These are phyloP conservation scores for Ligdia adustata DNA, from an alignment of 2,888 invertebrate species.

Conservation along the genomic window DNA sequence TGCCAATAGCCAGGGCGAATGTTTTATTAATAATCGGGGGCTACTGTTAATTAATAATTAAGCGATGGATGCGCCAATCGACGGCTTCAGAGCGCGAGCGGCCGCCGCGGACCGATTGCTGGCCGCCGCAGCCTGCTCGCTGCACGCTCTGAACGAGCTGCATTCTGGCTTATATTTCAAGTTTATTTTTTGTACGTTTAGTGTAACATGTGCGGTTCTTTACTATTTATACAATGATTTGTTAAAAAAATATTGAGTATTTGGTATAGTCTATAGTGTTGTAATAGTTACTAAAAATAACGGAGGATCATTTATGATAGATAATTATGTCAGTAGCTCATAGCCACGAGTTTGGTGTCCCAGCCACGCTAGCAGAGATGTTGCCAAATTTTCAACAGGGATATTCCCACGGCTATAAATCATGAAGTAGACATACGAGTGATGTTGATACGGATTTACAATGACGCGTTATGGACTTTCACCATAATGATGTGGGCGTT, in stretches of 20 bases:
- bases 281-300: too few species aligned
- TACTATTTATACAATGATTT: too few species aligned
- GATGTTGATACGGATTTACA: constrained; percentile 78
- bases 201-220: too few species aligned
- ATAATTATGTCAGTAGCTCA: too few species aligned
- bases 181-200: too few species aligned
- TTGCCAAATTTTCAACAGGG: constrained; percentile 15
- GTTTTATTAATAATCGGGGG: constrained; percentile 80
- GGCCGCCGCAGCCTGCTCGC: neutral
- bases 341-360: neutral
- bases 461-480: constrained; percentile 74
- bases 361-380: neutral
- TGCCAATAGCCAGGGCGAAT: constrained; percentile 83
- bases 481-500: constrained; percentile 82
- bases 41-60: constrained; percentile 82
- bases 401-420: constrained; percentile 79
- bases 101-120: constrained; percentile 36
- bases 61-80: constrained; percentile 63
- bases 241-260: too few species aligned
- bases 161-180: constrained; percentile 7
- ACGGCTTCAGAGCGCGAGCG: constrained; percentile 61
- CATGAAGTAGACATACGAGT: constrained; percentile 71
- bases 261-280: too few species aligned
- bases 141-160: neutral
- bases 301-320: too few species aligned